phyloP scores from a whole-genome alignment of 1,140 invertebrate genomes.

The Teleogryllus occipitalis region DNA sequence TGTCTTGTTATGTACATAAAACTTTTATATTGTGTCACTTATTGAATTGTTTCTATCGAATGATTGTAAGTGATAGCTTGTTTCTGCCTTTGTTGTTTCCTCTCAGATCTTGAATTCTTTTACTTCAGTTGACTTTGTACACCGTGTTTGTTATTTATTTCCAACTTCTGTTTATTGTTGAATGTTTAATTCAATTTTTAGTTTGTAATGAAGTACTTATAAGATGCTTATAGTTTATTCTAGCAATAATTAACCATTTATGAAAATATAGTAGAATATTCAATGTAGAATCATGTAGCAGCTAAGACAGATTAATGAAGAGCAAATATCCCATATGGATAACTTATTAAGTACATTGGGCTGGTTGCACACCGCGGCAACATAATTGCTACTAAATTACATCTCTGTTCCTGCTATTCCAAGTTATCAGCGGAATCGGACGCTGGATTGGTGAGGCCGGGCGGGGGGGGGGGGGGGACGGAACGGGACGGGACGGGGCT shows the following conservation, averaged over 20 bases:
- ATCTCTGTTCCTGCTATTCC: no score
- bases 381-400: no score
- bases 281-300: background rate
- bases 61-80: background rate
- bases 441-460: no score
- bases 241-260: background rate
- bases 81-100: background rate
- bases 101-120: background rate
- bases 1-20: background rate
- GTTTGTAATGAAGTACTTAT: background rate
- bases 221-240: background rate
- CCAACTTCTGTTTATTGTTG: background rate
- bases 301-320: no score
- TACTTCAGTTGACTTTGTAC: background rate
- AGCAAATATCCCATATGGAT: no score
- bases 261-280: background rate
- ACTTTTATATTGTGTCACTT: background rate
- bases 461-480: no score
- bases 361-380: no score
- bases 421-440: no score
- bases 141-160: background rate
- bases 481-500: no score
- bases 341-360: no score
- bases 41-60: background rate
- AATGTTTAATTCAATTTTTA: background rate